Base-by-base conservation (phyloP, 2,888 invertebrate genomes). In the Zygothrica quintamaculata region DNA sequence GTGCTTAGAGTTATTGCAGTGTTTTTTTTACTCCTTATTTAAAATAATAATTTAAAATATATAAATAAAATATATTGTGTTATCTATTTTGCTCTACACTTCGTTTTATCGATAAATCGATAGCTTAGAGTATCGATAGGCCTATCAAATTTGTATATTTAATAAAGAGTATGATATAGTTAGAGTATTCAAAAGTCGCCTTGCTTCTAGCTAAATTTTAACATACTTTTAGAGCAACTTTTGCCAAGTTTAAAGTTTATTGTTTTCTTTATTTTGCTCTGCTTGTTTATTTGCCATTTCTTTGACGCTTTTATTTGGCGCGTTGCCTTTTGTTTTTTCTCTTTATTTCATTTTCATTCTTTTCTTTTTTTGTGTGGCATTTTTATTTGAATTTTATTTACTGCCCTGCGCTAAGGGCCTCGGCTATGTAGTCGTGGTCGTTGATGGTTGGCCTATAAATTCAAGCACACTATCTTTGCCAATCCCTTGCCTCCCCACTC, bases 351-450 rank as follows among this genome's bases (percentile, higher is more conserved):
- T 11, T 5, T 52, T 42, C 31, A 31, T 44, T 15, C 44, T n/a
- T n/a, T n/a, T n/a, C n/a, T n/a, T 56, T 36, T 51, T 70, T 67
- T 76, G 70, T 70, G 65, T 84, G 84, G 86, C 79, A 67, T 85
- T 87, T 82, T 87, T 84, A 84, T 84, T 84, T 69, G 80, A 71
- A 67, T 85, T 84, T 87, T 80, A 84, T 84, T 84, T 84, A 87
- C 70, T 82, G 71, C 62, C 62, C 56, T 46, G 61, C 42, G 39
- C 58, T 56, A 44, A n/a, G 57, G 11, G 26, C 37, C 18, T 22
- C 36, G 11, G 39, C 39, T 12, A 25, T 26, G 29, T n/a, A 13
- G 31, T 48, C 16, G 29, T 7, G 18, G 39, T 29, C 29, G 60
- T 47, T 51, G 56, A 42, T 36, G 53, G 44, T 26, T 47, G 66